These are phyloP conservation scores for Gila orcuttii DNA, from an alignment of 2,113 vertebrate species.

Conservation along the genomic window DNA sequence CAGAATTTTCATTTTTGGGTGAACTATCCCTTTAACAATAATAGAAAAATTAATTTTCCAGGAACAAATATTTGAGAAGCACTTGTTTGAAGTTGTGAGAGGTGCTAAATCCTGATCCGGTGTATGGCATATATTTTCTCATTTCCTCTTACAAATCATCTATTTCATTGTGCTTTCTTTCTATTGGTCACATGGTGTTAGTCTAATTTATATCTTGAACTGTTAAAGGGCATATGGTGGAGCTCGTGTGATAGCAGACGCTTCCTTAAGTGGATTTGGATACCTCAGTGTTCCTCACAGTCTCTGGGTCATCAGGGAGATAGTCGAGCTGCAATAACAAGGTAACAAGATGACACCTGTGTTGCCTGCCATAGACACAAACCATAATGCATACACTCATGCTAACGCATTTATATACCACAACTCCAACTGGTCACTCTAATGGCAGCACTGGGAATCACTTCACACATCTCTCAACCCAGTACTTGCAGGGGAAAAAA, in stretches of 20 bases:
- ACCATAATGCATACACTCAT: conserved; percentile 7
- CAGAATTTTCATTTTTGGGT: no score
- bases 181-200: not conserved
- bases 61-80: no score
- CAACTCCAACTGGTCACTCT: conserved; percentile 46
- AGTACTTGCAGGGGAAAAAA: conserved; percentile 30
- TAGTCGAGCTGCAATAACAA: conserved; percentile 25
- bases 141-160: not conserved
- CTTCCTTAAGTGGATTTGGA: not conserved
- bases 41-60: no score
- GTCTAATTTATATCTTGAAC: not conserved
- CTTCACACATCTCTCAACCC: conserved; percentile 45
- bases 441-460: conserved; percentile 57
- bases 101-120: not conserved
- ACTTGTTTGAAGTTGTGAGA: not conserved
- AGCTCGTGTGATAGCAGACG: not conserved
- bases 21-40: no score
- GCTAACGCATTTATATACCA: not conserved
- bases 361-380: conserved; percentile 40
- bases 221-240: not conserved
- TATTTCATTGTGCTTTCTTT: not conserved
- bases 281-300: not conserved
- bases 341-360: conserved; percentile 52
- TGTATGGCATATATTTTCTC: not conserved
- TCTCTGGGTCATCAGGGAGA: conserved; percentile 22